phyloP scores from a whole-genome alignment of 1,140 invertebrate species.

The Hermetia illucens region DNA sequence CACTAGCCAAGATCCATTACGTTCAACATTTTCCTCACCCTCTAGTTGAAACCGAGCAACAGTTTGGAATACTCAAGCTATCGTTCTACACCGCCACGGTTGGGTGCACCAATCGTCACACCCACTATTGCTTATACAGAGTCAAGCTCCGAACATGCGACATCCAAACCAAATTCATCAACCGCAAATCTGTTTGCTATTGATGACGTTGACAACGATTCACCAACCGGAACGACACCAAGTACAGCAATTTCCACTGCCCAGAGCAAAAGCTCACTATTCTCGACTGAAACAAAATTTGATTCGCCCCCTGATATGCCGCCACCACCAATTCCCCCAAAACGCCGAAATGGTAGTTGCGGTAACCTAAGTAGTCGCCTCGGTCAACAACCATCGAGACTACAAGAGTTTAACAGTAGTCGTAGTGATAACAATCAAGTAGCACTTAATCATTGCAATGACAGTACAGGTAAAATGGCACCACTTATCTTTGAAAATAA shows the following conservation, averaged over 20 bases:
- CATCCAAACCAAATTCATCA: not conserved
- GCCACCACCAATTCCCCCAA: slow-evolving; percentile 25
- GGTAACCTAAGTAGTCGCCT: too few species aligned
- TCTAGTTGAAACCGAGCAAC: slow-evolving; percentile 25
- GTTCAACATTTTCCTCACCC: too few species aligned
- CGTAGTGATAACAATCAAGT: too few species aligned
- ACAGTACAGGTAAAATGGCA: too few species aligned
- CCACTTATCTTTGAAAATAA: too few species aligned
- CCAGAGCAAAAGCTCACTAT: not conserved
- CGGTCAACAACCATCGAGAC: too few species aligned
- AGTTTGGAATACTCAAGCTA: slow-evolving; percentile 8
- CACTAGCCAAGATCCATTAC: too few species aligned
- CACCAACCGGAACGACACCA: not conserved
- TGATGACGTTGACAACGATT: not conserved
- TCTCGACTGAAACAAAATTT: slow-evolving; percentile 16
- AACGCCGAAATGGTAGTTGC: slow-evolving; percentile 12
- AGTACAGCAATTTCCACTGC: not conserved
- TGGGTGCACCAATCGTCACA: slow-evolving; percentile 5
- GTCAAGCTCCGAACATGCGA: not conserved
- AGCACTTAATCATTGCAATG: too few species aligned
- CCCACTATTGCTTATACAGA: too few species aligned
- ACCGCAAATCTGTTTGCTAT: not conserved
- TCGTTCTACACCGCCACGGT: slow-evolving; percentile 5
- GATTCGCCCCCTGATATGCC: slow-evolving; percentile 25
- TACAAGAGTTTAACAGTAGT: too few species aligned